Conservation (phyloP, 1,140 invertebrate species). For the Bombus sibiricus region DNA sequence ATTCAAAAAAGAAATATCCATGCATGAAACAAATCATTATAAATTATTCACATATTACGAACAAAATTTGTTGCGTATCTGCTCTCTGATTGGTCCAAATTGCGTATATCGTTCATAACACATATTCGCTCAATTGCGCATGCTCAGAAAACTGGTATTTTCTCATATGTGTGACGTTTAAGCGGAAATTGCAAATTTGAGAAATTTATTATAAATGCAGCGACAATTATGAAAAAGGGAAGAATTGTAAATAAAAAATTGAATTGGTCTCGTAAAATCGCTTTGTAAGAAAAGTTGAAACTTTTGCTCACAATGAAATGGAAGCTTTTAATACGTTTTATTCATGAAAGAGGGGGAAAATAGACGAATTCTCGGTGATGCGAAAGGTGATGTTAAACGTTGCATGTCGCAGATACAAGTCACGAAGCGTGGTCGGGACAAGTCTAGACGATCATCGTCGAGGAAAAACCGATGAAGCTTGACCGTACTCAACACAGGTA, state of each 20-base stretch:
- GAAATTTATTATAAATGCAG: background rate
- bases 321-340: background rate
- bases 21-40: background rate
- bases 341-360: background rate
- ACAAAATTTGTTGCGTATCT: background rate
- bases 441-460: conserved; percentile 21
- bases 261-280: background rate
- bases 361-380: conserved; percentile 9
- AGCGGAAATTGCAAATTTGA: conserved; percentile 12
- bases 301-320: background rate
- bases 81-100: background rate
- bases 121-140: conserved; percentile 7
- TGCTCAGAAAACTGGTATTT: background rate
- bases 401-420: conserved; percentile 40
- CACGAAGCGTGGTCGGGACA: conserved; percentile 34
- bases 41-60: background rate
- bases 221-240: background rate
- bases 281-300: background rate
- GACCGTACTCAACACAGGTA: conserved; percentile 48
- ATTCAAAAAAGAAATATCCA: background rate
- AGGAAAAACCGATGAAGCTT: conserved; percentile 29
- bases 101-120: background rate
- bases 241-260: background rate
- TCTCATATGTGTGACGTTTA: conserved; percentile 1
- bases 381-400: conserved; percentile 50